These are phyloP conservation scores for Luperina nickerlii DNA, from an alignment of 2,888 invertebrate genomes.

Conservation along the genomic window DNA sequence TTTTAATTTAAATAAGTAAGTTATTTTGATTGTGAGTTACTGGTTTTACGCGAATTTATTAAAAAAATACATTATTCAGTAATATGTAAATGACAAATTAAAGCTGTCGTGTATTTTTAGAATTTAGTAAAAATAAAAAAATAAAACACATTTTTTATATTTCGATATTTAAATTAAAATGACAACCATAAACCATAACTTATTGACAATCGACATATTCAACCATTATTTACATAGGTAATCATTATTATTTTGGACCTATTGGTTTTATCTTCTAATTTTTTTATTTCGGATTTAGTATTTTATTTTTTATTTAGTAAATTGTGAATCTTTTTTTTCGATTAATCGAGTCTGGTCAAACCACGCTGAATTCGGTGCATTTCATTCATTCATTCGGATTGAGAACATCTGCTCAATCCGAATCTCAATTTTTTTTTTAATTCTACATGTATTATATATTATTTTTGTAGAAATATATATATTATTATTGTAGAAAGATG, in stretches of 20 bases:
- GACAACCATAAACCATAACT: background rate
- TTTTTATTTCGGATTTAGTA: background rate
- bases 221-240: background rate
- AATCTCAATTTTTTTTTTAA: too few relatives aligned
- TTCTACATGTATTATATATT: too few relatives aligned
- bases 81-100: conserved; percentile 12
- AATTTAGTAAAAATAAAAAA: background rate
- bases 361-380: too few relatives aligned
- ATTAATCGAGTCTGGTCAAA: too few relatives aligned
- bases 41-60: conserved; percentile 36
- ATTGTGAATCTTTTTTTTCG: too few relatives aligned
- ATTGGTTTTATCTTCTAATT: background rate
- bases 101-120: background rate
- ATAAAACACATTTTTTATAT: background rate
- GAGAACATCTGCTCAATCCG: too few relatives aligned
- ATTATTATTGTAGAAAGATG: background rate
- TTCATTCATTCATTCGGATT: too few relatives aligned
- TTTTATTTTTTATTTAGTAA: too few relatives aligned
- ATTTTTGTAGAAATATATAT: too few relatives aligned
- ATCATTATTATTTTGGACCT: background rate
- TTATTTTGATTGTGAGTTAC: conserved; percentile 12
- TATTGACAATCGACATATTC: background rate
- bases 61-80: background rate
- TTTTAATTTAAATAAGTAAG: background rate
- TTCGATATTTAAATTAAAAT: conserved; percentile 23